Percentiles rank a stretch among this genome's conserved stretches.
These are phyloP conservation scores for Rhinichthys osculus DNA, from an alignment of 2,797 vertebrate genomes.

Conservation along the genomic window DNA sequence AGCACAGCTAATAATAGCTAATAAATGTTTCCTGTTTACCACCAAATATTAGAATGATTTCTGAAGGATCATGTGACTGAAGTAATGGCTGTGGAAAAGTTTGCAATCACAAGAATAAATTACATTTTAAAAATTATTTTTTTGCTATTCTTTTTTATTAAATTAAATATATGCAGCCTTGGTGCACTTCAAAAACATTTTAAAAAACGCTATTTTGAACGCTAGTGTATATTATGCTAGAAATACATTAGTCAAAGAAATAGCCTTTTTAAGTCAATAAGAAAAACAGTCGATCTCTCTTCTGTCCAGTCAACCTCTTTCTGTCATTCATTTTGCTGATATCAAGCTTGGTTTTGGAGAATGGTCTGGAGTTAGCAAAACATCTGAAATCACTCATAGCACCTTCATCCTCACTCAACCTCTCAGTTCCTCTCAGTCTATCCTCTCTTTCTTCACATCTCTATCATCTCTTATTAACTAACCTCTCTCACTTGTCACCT, in stretches of 20 bases:
- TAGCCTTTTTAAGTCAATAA: neutral
- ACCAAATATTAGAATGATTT: neutral
- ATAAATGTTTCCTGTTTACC: no score
- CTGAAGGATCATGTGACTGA: neutral
- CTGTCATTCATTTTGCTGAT: neutral
- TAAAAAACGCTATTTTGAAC: neutral
- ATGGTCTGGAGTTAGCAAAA: neutral
- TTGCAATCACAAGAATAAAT: neutral
- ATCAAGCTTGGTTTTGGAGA: neutral
- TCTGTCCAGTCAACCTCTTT: neutral
- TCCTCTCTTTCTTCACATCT: conserved; percentile 5
- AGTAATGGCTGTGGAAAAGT: neutral
- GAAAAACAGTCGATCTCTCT: neutral
- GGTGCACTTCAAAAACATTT: neutral
- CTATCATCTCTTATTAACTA: conserved; percentile 1
- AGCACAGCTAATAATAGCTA: neutral
- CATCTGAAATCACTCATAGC: neutral
- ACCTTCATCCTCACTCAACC: neutral
- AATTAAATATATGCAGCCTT: neutral
- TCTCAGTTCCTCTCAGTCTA: conserved; percentile 11
- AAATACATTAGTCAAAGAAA: conserved; percentile 7
- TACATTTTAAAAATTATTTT: no score
- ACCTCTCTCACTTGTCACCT: neutral
- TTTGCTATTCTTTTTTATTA: neutral
- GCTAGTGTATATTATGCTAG: neutral